Base-by-base conservation (phyloP, 2,797 vertebrate species). In the Coendou prehensilis region DNA sequence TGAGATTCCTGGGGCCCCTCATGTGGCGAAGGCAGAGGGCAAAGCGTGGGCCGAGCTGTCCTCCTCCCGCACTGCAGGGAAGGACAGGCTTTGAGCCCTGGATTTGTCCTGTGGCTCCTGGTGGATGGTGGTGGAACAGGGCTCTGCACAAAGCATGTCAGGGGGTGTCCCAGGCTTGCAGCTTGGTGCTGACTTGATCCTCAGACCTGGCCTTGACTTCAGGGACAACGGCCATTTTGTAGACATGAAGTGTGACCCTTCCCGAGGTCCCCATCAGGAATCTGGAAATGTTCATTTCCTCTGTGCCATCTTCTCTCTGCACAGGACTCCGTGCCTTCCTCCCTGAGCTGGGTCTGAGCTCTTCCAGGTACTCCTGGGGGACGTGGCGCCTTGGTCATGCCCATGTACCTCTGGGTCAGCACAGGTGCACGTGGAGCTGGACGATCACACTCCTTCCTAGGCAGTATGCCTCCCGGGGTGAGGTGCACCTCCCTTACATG, bases 371-470 rank as follows among this genome's bases (percentile, higher is more conserved):
- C 41, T 67, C 73, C 64, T 20, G 57, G 75, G 57, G 41, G 1
- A 14, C 2, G 0, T 1, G 28, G 5, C 22, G 3, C 54, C 4
- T 4, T 8, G 11, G 0, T n/a, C 10, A 2, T 4, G 7, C 0
- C 17, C 13, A 5, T 3, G 2, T 30, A 1, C 9, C 28, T 57
- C 28, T 22, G 9, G 20, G n/a, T 57, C 23, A 0, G 4, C 45
- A 71, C 57, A 45, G 15, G n/a, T 2, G 22, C 7, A 20, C 4
- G 0, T 1, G 18, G 76, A 37, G 13, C 6, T 26, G 2, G 33
- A 9, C 2, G 10, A 1, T 26, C 45, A 1, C 26, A 33, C 5
- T 0, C 0, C 7, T 2, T 56, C 61, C 2, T 11, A 4, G 0
- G 11, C 54, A 13, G 33, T 17, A 1, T 9, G 10, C 10, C 41